Base-by-base conservation (phyloP, 2,797 vertebrate genomes). In the Muscicapa striata region DNA sequence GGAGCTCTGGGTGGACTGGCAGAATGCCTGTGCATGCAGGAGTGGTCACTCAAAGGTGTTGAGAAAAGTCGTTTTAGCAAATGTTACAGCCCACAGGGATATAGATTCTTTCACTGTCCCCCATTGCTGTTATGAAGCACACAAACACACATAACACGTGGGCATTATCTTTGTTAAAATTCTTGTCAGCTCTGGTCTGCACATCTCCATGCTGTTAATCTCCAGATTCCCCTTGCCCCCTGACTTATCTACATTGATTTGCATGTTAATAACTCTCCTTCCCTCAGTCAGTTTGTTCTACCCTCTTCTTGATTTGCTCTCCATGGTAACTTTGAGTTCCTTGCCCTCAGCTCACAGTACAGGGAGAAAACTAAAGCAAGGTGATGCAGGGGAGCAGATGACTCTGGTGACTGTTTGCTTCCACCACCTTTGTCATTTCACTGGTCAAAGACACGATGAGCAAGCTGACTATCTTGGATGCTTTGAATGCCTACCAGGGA, bases 211-310 rank as follows among this genome's bases (percentile, higher is more conserved):
- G 10, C 45, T n/a, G 20, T 82, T 73, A 79, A 78, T 70, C 38
- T 30, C 43, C 67, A 54, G 70, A 88, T 69, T 88, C 38, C 30
- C 36, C 52, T 86, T 78, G 74, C 34, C 57, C 83, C 34, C 30
- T 15, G 54, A 79, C 34, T 89, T 88, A 67, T 34, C 73, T 82
- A 62, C 49, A 23, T n/a, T 74, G 84, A 89, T 93, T 90, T 94
- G 76, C 82, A 86, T 84, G 59, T 52, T 93, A 91, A 91, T 94
- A 81, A 62, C 38, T 89, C 87, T 70, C 15, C 15, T 74, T 80
- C 49, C 57, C 15, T 86, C 46, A 58, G 30, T 40, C 69, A 86
- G 57, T 87, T 87, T 93, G 13, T 69, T 93, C 78, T 83, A 58
- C 23, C 27, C 18, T 73, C 32, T 72, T 81, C 82, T 73, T 30